Base-by-base conservation (phyloP, 2,888 invertebrate species). In the Drosophila neoperkinsi region DNA sequence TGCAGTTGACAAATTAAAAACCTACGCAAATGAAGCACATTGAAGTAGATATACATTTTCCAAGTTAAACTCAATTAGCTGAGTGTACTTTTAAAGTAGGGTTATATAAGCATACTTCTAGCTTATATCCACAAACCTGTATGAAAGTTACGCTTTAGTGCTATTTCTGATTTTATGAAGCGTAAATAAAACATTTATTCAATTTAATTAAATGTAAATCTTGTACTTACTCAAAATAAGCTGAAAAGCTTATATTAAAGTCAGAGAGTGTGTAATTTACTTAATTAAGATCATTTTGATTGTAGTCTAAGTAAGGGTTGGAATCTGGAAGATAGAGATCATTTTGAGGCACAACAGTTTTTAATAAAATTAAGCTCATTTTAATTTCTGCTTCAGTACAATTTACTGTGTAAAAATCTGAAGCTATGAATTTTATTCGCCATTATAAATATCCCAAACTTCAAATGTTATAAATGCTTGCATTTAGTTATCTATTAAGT, bases 1-100 rank as follows among this genome's bases (percentile, higher is more conserved):
- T 60, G 21, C 38, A 60, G 76, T 46, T 56, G 34, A 65, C 36
- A 63, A 63, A 59, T 52, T 30, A 28, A 56, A 56, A 73, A 62
- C 11, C 36, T 43, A 52, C 10, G 11, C 33, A 46, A 53, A 51
- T 38, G 31, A 58, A 55, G n/a, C 57, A 38, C 18, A 46, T 41
- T 72, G 34, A 49, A 66, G 55, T 46, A 4, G 34, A 41, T 13
- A 18, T 30, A 21, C 36, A 2, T 52, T 9, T 31, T 21, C 11
- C 36, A 53, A 49, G 38, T 9, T n/a, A 16, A 51, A 43, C 43
- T 9, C 16, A 25, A 16, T n/a, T 16, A 31, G 36, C 28, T 25
- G 16, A 9, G 18, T 3, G 6, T 9, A 28, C 9, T 16, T 13
- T 36, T 13, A 38, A 28, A 28, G 6, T n/a, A 16, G 46, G 46